Evolutionary conservation across 2,113 vertebrate species (phyloP).

Genomic region (Lanius ludovicianus): DNA sequence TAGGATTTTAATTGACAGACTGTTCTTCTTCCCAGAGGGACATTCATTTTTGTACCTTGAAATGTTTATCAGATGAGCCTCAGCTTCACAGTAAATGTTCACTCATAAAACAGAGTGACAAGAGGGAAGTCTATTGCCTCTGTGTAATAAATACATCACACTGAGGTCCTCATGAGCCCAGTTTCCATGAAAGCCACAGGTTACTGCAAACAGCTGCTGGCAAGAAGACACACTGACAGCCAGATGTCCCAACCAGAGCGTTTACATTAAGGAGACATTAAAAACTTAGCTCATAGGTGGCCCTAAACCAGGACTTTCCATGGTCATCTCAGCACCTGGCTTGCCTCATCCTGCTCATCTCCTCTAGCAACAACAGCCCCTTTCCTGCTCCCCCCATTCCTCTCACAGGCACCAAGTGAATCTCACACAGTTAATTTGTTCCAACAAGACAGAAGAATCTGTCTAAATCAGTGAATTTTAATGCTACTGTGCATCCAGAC

Average conservation of each 20-base stretch:
- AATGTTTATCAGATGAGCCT: conserved; percentile 65
- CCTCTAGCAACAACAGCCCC: conserved; percentile 26
- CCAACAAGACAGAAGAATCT: conserved; percentile 18
- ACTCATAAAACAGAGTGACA: conserved; percentile 54
- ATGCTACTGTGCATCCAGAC: conserved; percentile 32
- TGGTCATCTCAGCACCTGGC: conserved; percentile 56
- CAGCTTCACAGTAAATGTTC: neutral
- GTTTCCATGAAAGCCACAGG: conserved; percentile 69
- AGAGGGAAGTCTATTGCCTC: conserved; percentile 57
- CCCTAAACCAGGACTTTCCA: conserved; percentile 66
- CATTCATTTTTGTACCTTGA: conserved; percentile 43
- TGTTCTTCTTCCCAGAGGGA: conserved; percentile 24
- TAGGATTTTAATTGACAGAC: conserved; percentile 1
- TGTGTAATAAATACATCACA: conserved; percentile 70
- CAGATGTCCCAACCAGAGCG: conserved; percentile 71
- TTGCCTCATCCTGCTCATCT: conserved; percentile 29
- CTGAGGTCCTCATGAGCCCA: conserved; percentile 58
- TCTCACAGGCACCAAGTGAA: neutral
- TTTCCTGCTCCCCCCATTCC: neutral
- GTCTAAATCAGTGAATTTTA: conserved; percentile 9
- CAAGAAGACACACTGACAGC: conserved; percentile 65
- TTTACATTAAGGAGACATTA: conserved; percentile 72
- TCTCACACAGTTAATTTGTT: conserved; percentile 23
- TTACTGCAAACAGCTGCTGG: conserved; percentile 73
- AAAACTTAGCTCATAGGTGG: conserved; percentile 74